Evolutionary conservation across 2,888 invertebrate genomes (phyloP), one percentile per base, ranked within the genome.

Genomic region (Cephus pulcher): DNA sequence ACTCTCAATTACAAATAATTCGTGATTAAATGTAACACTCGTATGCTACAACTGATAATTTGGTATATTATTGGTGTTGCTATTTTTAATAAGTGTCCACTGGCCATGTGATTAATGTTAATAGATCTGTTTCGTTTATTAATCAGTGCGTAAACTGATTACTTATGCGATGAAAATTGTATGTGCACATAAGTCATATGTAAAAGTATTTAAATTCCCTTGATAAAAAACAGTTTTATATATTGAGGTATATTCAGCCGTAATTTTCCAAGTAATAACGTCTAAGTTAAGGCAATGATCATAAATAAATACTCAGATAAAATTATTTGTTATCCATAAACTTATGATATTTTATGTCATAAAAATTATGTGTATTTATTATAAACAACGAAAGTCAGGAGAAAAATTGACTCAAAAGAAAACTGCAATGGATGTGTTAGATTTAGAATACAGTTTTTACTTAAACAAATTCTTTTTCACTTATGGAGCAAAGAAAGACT

Each of bases 1-100:
- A 56, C 56, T 56, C 56, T 56, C 56, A 23, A 56, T 56, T 56
- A 56, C 56, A 56, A 56, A 56, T 33, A 70, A 34, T 74, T 69
- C 34, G 73, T 78, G 73, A 33, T 78, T 79, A 79, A 69, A 11
- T 9, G 70, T 68, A 40, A 73, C 34, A 77, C 23, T 74, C 30
- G 56, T 23, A 32, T 77, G 34, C 12, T 32, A 35, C 32, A 74
- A 34, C 70, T 68, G 34, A 75, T 75, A 23, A 79, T 76, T 79
- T 70, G 35, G 69, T 74, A 76, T 75, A 78, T 30, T 70, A 9
- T 56, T 56, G 56, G 23, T 56, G 23, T 56, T 56, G 56, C 9
- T 56, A 56, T 23, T 56, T 23, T 56, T 56, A 56, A 56, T 56
- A 56, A 56, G 56, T 23, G 23, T 56, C 56, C 23, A 56, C 9